A percentile compares a stretch with the other conserved stretches of the same genome.
Evolutionary conservation across 2,113 vertebrate species (phyloP).

Genomic region (Tonatia bakeri): DNA sequence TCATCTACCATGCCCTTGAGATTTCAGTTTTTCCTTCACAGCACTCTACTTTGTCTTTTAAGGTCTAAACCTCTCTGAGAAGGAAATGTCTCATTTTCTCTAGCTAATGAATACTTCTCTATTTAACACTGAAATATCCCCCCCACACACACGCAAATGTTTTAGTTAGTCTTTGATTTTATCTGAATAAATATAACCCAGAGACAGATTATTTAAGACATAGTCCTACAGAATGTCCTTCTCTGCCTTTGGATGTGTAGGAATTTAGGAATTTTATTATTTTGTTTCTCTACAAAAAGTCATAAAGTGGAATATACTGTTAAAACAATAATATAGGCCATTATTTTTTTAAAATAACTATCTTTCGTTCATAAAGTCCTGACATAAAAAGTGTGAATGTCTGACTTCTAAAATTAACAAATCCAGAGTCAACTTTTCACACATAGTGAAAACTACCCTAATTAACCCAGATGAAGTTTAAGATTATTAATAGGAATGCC

Average conservation of each 20-base stretch:
- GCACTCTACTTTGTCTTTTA: background rate
- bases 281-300: background rate
- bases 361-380: background rate
- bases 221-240: background rate
- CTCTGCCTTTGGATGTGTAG: background rate
- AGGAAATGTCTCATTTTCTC: background rate
- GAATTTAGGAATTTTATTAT: background rate
- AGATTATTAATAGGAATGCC: background rate
- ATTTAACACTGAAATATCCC: background rate
- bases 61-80: background rate
- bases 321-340: background rate
- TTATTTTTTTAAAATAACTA: background rate
- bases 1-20: background rate
- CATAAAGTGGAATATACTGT: background rate
- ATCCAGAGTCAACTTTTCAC: background rate
- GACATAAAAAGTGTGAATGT: background rate
- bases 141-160: background rate
- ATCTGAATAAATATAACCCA: conserved; percentile 24
- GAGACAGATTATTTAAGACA: background rate
- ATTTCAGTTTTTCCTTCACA: background rate
- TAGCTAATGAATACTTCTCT: conserved; percentile 9
- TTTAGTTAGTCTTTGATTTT: conserved; percentile 21
- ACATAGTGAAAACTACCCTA: background rate
- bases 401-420: background rate
- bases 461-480: background rate